phyloP scores from a whole-genome alignment of 2,888 invertebrate genomes.

The Rhagophthalmus giganteus region DNA sequence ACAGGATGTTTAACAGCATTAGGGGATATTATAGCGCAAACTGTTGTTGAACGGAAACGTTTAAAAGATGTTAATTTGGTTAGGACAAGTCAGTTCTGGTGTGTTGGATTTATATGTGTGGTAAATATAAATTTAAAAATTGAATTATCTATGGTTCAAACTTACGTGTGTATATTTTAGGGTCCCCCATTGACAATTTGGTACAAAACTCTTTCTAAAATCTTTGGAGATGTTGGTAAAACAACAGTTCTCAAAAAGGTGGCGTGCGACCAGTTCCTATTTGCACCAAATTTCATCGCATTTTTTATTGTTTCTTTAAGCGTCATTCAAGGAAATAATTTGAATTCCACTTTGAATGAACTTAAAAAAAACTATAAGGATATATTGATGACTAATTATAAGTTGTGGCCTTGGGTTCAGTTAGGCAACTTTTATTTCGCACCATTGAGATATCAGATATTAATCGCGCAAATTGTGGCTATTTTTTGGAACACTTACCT shows the following conservation, averaged over 20 bases:
- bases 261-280: constrained; percentile 70
- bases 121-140: constrained; percentile 58
- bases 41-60: constrained; percentile 60
- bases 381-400: constrained; percentile 69
- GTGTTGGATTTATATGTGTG: constrained; percentile 68
- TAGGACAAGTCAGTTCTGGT: constrained; percentile 67
- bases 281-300: constrained; percentile 70
- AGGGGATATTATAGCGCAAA: constrained; percentile 79
- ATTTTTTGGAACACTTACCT: constrained; percentile 87
- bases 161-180: constrained; percentile 44
- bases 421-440: constrained; percentile 80
- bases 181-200: constrained; percentile 70
- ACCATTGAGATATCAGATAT: constrained; percentile 81
- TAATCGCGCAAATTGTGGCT: constrained; percentile 76
- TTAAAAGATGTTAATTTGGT: constrained; percentile 58
- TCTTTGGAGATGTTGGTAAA: constrained; percentile 61
- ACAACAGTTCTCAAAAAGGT: constrained; percentile 68
- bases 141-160: too few relatives aligned
- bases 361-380: constrained; percentile 63
- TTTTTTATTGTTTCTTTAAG: constrained; percentile 63
- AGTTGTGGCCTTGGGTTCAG: constrained; percentile 85
- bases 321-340: constrained; percentile 61
- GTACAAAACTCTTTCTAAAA: constrained; percentile 69
- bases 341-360: constrained; percentile 59
- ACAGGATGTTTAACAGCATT: constrained; percentile 72